phyloP scores from a whole-genome alignment of 23 tunicate species.

The Phallusia fumigata region DNA sequence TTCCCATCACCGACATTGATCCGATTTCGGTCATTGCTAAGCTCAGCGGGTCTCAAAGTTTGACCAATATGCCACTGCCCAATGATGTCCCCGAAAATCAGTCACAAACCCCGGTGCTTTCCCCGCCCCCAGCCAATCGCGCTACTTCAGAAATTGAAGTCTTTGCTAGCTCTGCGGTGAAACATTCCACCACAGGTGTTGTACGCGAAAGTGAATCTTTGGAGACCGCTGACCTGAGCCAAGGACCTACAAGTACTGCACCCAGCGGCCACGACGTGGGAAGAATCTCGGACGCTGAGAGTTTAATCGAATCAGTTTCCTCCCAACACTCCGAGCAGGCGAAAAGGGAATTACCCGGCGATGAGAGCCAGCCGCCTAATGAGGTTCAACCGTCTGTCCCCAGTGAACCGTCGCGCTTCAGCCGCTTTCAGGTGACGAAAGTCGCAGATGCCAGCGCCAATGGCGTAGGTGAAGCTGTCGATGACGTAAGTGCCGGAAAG shows the following conservation, averaged over 20 bases:
- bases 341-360: background rate
- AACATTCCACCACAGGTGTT: background rate
- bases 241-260: background rate
- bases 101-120: background rate
- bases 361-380: background rate
- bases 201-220: background rate
- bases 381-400: background rate
- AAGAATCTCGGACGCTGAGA: constrained; percentile 25
- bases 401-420: background rate
- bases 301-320: constrained; percentile 28
- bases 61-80: background rate
- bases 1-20: background rate
- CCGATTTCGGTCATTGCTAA: background rate
- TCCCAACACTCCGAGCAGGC: constrained; percentile 33
- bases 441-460: constrained; percentile 15
- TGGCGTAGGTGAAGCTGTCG: background rate
- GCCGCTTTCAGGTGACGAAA: constrained; percentile 55
- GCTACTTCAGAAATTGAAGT: background rate
- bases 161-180: background rate
- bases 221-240: background rate
- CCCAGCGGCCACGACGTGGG: constrained; percentile 2
- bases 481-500: background rate
- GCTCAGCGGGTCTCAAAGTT: background rate
- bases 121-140: constrained; percentile 7
- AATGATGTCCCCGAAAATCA: background rate